phyloP scores from a whole-genome alignment of 2,797 vertebrate species.

The Phalanger gymnotis region DNA sequence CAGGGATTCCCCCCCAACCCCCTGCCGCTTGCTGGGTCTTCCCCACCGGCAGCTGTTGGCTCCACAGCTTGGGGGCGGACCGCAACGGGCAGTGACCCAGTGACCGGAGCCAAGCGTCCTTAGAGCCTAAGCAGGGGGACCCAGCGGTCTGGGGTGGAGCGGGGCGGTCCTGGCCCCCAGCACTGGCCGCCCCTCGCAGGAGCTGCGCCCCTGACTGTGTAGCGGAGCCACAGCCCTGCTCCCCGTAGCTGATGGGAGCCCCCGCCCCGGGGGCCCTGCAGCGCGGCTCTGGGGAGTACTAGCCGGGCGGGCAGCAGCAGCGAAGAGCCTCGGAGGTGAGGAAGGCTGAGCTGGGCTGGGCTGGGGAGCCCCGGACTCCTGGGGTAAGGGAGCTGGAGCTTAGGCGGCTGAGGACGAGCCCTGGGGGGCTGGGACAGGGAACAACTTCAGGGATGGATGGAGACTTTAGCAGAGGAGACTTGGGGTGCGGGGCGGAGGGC shows the following conservation, averaged over 20 bases:
- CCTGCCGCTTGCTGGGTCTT: background rate
- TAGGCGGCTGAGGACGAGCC: background rate
- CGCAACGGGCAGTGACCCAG: background rate
- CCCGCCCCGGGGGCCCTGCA: background rate
- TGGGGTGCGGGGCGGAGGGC: background rate
- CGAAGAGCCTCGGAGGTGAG: background rate
- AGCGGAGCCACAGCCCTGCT: conserved; percentile 25
- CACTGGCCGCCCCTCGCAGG: background rate
- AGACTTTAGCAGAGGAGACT: background rate
- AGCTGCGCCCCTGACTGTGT: conserved; percentile 27
- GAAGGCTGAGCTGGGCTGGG: conserved; percentile 4
- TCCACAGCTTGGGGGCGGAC: background rate
- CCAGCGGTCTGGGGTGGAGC: background rate
- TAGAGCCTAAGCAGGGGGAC: conserved; percentile 1
- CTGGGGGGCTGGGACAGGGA: background rate
- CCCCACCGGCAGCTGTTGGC: background rate
- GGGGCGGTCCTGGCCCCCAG: conserved; percentile 29
- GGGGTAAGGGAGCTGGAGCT: background rate
- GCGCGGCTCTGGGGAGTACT: background rate
- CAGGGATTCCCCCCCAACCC: background rate
- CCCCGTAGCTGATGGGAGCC: conserved; percentile 1
- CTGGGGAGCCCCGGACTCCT: background rate
- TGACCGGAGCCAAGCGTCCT: background rate
- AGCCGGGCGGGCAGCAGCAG: background rate
- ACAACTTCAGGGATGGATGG: background rate